Conservation (phyloP, 2,888 invertebrate species). For the Adelphocoris suturalis region DNA sequence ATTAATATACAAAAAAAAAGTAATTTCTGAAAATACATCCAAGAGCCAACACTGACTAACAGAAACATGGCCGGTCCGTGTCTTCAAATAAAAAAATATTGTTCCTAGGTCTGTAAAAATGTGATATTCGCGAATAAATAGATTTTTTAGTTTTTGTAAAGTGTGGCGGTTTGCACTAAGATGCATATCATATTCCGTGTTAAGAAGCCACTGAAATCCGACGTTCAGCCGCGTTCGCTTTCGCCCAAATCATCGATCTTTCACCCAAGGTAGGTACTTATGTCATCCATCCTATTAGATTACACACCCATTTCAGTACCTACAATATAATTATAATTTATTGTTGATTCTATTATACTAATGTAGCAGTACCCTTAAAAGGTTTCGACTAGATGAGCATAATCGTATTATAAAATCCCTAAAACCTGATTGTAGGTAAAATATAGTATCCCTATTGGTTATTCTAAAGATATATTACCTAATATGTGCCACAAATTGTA, state of each 20-base stretch:
- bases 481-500: no score
- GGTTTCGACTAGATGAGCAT: no score
- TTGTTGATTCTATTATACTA: no score
- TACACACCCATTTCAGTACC: conserved; percentile 6
- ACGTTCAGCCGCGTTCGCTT: conserved; percentile 12
- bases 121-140: background rate
- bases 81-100: background rate
- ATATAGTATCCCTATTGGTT: no score
- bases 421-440: no score
- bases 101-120: background rate
- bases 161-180: background rate
- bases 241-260: conserved; percentile 48
- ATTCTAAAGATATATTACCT: no score
- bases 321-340: no score
- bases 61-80: conserved; percentile 32
- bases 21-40: background rate
- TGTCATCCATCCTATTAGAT: background rate
- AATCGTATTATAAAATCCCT: no score
- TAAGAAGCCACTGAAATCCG: background rate
- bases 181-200: background rate
- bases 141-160: background rate
- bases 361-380: no score
- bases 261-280: background rate
- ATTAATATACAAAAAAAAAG: no score
- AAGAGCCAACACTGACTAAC: background rate